phyloP scores from a whole-genome alignment of 2,888 invertebrate genomes.

The Tortrix viridana region DNA sequence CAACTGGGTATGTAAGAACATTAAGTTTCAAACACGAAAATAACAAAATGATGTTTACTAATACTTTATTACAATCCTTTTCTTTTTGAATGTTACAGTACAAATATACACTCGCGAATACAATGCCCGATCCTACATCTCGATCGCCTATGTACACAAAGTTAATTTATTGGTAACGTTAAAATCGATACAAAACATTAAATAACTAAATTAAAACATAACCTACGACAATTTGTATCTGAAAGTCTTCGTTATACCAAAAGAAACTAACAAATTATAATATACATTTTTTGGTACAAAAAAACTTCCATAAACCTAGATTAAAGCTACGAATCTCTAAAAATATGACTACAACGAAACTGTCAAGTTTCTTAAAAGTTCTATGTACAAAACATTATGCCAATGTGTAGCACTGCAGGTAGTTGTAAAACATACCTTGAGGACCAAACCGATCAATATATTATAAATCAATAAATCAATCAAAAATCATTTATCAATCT shows the following conservation, averaged over 20 bases:
- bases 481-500: no score
- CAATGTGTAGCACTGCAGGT: slow-evolving; percentile 31
- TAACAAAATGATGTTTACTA: slow-evolving; percentile 55
- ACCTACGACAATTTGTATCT: slow-evolving; percentile 75
- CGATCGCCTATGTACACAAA: slow-evolving; percentile 56
- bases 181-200: slow-evolving; percentile 63
- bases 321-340: slow-evolving; percentile 80
- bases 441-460: background rate
- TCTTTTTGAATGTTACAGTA: slow-evolving; percentile 62
- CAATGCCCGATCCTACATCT: slow-evolving; percentile 60
- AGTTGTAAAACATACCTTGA: slow-evolving; percentile 24
- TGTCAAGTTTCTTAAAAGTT: slow-evolving; percentile 52
- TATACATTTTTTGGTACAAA: slow-evolving; percentile 81
- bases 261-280: slow-evolving; percentile 70
- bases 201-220: slow-evolving; percentile 65
- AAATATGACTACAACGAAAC: slow-evolving; percentile 76
- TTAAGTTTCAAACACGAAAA: slow-evolving; percentile 46
- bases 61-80: slow-evolving; percentile 76
- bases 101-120: slow-evolving; percentile 55
- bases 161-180: slow-evolving; percentile 66
- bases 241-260: slow-evolving; percentile 77
- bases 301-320: slow-evolving; percentile 72
- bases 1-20: slow-evolving; percentile 42
- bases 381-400: slow-evolving; percentile 57
- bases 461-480: slow-evolving; percentile 15